Percentiles rank a stretch among this genome's conserved stretches.
Conservation (phyloP, 2,888 invertebrate genomes). For the Macrophya annulata region DNA sequence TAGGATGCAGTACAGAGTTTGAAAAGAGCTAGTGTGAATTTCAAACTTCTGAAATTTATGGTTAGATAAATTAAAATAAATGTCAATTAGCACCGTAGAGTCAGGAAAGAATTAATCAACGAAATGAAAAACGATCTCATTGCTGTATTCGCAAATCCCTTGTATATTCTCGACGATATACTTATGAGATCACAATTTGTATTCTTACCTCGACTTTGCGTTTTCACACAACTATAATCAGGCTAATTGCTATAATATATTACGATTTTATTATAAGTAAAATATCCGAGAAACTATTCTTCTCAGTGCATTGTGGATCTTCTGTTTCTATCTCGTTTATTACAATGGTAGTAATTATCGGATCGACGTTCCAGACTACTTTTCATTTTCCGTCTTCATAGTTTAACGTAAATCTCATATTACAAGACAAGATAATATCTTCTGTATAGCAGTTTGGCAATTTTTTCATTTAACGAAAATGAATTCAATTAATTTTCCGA, state of each 20-base stretch:
- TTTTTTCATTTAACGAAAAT: not conserved
- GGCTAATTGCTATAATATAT: conserved; percentile 15
- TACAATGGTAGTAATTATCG: not conserved
- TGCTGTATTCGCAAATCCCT: not conserved
- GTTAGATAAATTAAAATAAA: conserved; percentile 23
- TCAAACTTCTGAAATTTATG: not conserved
- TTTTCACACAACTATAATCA: conserved; percentile 39
- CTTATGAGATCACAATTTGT: not conserved
- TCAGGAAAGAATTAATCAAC: conserved; percentile 14
- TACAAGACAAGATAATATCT: too few species aligned
- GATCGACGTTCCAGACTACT: not conserved
- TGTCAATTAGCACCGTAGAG: conserved; percentile 25
- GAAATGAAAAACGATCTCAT: conserved; percentile 3
- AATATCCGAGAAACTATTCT: conserved; percentile 15
- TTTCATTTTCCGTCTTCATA: not conserved
- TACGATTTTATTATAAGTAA: conserved; percentile 20
- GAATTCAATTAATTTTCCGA: not conserved
- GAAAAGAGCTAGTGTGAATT: not conserved
- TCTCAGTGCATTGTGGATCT: not conserved
- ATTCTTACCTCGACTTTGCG: not conserved
- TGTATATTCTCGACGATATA: not conserved
- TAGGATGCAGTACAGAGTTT: not conserved
- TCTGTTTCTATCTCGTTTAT: not conserved
- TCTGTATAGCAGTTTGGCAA: too few species aligned
- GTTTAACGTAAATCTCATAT: not conserved